A percentile compares a stretch with the other conserved stretches of the same genome.
These are phyloP conservation scores for Chrysina gloriosa DNA, from an alignment of 2,888 invertebrate species.

Conservation along the genomic window DNA sequence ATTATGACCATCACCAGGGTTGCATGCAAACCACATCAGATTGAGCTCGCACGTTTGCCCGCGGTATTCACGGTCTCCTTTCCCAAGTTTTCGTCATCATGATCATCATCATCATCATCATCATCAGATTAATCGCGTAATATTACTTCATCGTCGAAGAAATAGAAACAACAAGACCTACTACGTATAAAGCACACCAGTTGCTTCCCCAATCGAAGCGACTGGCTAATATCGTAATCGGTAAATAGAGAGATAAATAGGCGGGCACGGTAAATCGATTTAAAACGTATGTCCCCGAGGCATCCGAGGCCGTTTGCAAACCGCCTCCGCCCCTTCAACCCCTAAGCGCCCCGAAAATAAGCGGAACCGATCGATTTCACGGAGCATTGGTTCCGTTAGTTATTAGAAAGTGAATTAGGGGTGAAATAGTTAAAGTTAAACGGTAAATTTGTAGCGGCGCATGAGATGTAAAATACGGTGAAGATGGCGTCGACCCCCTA, in stretches of 20 bases:
- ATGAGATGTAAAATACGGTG: background rate
- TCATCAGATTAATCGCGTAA: too few species aligned
- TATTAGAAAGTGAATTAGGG: constrained; percentile 51
- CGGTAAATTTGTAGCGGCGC: constrained; percentile 31
- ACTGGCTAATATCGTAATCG: constrained; percentile 3
- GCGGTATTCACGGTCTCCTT: constrained; percentile 58
- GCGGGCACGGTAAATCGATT: constrained; percentile 46
- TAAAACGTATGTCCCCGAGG: constrained; percentile 35
- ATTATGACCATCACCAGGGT: constrained; percentile 38
- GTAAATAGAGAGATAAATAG: constrained; percentile 42
- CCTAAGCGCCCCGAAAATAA: constrained; percentile 44
- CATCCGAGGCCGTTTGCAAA: constrained; percentile 40
- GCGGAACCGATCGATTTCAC: constrained; percentile 65
- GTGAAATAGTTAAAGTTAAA: constrained; percentile 41
- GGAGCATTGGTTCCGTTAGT: constrained; percentile 59
- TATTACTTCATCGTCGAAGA: too few species aligned
- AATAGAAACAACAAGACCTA: too few species aligned
- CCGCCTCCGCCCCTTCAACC: constrained; percentile 31
- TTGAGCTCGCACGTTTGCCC: constrained; percentile 61
- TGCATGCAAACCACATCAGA: constrained; percentile 53
- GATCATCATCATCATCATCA: too few species aligned
- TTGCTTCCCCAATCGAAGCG: constrained; percentile 7
- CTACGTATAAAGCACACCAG: constrained; percentile 29
- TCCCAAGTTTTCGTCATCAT: background rate
- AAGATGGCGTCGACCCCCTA: background rate